Evolutionary conservation across 2,113 vertebrate genomes (phyloP), one percentile per base, ranked within the genome.

Genomic region (Chascanopsetta lugubris): DNA sequence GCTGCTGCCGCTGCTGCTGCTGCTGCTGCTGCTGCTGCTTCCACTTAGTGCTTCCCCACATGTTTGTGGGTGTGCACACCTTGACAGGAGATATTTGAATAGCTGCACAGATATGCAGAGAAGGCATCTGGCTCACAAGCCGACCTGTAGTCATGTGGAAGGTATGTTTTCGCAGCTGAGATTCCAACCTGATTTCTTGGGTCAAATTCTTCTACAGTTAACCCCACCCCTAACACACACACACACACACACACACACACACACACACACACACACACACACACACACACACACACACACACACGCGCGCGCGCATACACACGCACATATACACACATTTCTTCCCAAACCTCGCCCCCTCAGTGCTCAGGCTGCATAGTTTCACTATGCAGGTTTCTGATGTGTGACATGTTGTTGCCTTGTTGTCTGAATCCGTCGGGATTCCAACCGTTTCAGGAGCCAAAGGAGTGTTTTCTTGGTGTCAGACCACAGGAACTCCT

Each of bases 151-250:
- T 91, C 85, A 87, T 87, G 77, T 73, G 79, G 60, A 90, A 84
- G 80, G 87, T 90, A 91, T 92, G 90, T 90, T 92, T 89, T 86
- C 78, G 75, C 89, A 89, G 88, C 89, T 92, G 83, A 90, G 67
- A 89, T 90, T 89, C 87, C 86, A 92, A 76, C 72, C 74, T 78
- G 79, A 88, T 85, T 91, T 89, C 78, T 87, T 77, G 70, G 79
- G 81, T 89, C 77, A 82, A 78, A 86, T 89, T 89, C 85, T 85
- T 86, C 38, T 87, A 75, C 66, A 61, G 50, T 78, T 66, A 72
- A 75, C 65, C 57, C 64, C 77, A 64, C 77, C 63, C 53, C 65
- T 57, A 27, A 43, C 65, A 53, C 60, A 53, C 22, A 61, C 56
- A 22, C 60, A 59, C 62, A 49, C 53, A 18, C 17, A 7, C 9